phyloP scores from a whole-genome alignment of 2,888 invertebrate species.

The Eupithecia inturbata region DNA sequence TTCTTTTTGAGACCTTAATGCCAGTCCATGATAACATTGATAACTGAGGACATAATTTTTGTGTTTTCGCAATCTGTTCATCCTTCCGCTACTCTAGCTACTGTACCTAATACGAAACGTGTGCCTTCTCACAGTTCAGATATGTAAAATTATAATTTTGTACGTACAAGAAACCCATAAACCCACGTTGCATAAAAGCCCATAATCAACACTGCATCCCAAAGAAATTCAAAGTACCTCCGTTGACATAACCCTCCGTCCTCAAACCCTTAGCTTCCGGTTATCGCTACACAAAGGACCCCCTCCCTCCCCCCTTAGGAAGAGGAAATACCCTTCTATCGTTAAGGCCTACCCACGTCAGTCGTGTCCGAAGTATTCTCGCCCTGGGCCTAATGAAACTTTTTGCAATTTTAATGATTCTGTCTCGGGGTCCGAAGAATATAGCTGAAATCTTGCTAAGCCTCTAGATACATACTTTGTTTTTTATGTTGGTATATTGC shows the following conservation, averaged over 20 bases:
- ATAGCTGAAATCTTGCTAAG: neutral
- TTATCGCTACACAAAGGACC: slow-evolving; percentile 81
- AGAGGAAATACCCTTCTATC: slow-evolving; percentile 82
- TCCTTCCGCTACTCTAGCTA: neutral
- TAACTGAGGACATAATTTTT: no score
- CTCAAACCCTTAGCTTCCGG: slow-evolving; percentile 82
- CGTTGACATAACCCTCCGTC: slow-evolving; percentile 82
- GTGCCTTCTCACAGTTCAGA: neutral
- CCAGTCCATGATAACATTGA: no score
- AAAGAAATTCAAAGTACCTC: slow-evolving; percentile 80
- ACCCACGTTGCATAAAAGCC: slow-evolving; percentile 1
- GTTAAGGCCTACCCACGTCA: slow-evolving; percentile 79
- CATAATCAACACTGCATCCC: slow-evolving; percentile 71
- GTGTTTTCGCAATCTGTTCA: neutral
- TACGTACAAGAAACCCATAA: neutral
- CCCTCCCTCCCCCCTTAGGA: slow-evolving; percentile 71
- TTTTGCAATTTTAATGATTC: slow-evolving; percentile 40
- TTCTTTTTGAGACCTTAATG: no score
- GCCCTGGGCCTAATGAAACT: slow-evolving; percentile 49
- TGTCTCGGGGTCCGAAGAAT: slow-evolving; percentile 7
- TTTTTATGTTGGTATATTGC: neutral
- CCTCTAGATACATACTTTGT: neutral
- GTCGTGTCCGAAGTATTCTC: slow-evolving; percentile 69
- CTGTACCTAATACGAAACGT: neutral
- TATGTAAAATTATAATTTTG: neutral